Evolutionary conservation across 2,797 vertebrate species (phyloP), one percentile per base, ranked within the genome.

Genomic region (Choloepus didactylus): DNA sequence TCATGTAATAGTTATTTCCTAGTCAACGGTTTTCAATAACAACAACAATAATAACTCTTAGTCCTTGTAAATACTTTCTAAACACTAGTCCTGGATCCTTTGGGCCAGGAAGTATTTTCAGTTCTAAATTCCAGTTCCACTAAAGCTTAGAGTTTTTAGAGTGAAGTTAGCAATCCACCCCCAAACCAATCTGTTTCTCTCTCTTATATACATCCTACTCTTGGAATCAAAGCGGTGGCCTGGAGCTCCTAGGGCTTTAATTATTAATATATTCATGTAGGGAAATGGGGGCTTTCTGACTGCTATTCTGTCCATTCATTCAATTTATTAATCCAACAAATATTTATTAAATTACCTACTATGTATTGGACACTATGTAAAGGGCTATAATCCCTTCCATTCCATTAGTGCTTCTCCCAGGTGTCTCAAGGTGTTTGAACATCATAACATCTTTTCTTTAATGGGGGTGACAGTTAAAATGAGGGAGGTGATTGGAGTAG

Each of bases 1-100:
- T 51, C n/a, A 67, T 60, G 66, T 12, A 38, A n/a, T 81, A 79
- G 21, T 82, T 94, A 92, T 91, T 93, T 69, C 67, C 38, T 95
- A 87, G 44, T 51, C 67, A 46, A 94, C 46, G 8, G 9, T 87
- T 93, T 95, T 54, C 79, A 64, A 51, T 80, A 86, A 82, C 62
- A 49, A 62, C 59, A 76, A 41, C 77, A 77, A 92, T 79, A 85
- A 59, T 35, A 46, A 60, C 51, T 70, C 29, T 88, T 25, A 77
- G 64, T 82, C 16, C 21, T 80, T 83, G 5, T 84, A 70, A 73
- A 85, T 25, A 75, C 51, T 82, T 89, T 93, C 12, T 66, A 85
- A 87, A 87, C 38, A 90, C 62, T 66, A 79, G 83, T n/a, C 64
- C 41, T n/a, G 92, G 54, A 29, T 77, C 7, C 38, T 93, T 35